phyloP scores from a whole-genome alignment of 2,888 invertebrate genomes.

The Tenthredo scrophulariae region DNA sequence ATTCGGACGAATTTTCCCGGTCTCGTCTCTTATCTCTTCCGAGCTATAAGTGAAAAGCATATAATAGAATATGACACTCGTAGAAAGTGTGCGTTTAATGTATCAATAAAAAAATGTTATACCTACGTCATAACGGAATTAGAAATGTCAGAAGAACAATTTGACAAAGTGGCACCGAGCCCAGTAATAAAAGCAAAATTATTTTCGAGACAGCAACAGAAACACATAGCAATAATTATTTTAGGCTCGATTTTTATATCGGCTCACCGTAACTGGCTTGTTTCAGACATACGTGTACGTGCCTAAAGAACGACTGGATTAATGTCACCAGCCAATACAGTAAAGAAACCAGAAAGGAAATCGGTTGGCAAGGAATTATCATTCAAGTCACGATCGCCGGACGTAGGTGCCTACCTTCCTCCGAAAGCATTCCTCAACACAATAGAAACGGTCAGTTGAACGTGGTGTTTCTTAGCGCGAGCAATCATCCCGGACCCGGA shows the following conservation, averaged over 20 bases:
- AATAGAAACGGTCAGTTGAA: conserved; percentile 71
- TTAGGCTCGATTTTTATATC: background rate
- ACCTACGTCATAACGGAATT: background rate
- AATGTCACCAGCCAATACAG: conserved; percentile 24
- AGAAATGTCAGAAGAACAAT: background rate
- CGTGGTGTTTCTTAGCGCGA: conserved; percentile 67
- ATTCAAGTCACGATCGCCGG: conserved; percentile 74
- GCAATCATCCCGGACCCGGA: background rate
- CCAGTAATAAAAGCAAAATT: conserved; percentile 34
- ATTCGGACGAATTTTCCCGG: background rate
- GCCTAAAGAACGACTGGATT: conserved; percentile 42
- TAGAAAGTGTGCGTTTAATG: background rate
- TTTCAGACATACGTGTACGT: conserved; percentile 25
- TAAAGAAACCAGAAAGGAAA: conserved; percentile 66
- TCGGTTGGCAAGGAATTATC: conserved; percentile 70
- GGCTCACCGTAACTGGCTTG: background rate
- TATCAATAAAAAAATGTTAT: background rate
- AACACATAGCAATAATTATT: background rate
- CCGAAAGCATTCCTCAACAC: conserved; percentile 74
- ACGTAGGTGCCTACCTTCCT: conserved; percentile 74
- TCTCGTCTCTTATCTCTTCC: background rate
- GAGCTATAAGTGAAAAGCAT: background rate
- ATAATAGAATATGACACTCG: background rate
- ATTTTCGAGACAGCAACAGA: background rate
- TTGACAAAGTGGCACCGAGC: conserved; percentile 14